Base-by-base conservation (phyloP, 2,113 vertebrate species). In the Vulpes vulpes region DNA sequence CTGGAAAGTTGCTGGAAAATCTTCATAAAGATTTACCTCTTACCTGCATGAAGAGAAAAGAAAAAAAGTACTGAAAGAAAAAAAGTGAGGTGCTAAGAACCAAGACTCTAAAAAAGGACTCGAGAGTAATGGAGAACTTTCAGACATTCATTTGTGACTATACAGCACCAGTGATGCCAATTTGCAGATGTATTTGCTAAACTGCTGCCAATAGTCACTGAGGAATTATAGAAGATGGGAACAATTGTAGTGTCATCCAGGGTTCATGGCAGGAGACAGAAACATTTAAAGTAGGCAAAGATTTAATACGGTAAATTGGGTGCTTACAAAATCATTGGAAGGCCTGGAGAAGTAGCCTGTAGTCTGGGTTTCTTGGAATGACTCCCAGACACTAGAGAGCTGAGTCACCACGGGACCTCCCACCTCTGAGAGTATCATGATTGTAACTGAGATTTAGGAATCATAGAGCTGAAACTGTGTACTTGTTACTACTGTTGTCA, bases 161-260 rank as follows among this genome's bases (percentile, higher is more conserved):
- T 27, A 15, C 9, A 53, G 59, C 25, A 22, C 38, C 30, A 55
- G 6, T 38, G 59, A 93, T 84, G 82, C 71, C 71, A 71, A n/a
- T 53, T n/a, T 96, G 59, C 55, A 89, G 78, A 93, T 51, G 25
- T 35, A 73, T 95, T 96, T 76, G 38, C 65, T 57, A 89, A 89
- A 71, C 11, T 92, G 38, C 59, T 94, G 65, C 90, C 83, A 81
- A 43, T 89, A 76, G 89, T 86, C 87, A 76, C 73, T 27, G 15
- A 86, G 35, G 49, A 86, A 82, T 92, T 81, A 51, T 10, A 78
- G 96, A 94, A 87, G 93, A 92, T 32, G 17, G 27, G 69, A 51
- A 78, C 57, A 51, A 93, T 15, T 49, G 4, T 23, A 51, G n/a
- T 69, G 62, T 83, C 81, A 88, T 86, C 80, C 35, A 80, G 53